Base-by-base conservation (phyloP, 2,113 vertebrate species). In the Lethenteron reissneri region DNA sequence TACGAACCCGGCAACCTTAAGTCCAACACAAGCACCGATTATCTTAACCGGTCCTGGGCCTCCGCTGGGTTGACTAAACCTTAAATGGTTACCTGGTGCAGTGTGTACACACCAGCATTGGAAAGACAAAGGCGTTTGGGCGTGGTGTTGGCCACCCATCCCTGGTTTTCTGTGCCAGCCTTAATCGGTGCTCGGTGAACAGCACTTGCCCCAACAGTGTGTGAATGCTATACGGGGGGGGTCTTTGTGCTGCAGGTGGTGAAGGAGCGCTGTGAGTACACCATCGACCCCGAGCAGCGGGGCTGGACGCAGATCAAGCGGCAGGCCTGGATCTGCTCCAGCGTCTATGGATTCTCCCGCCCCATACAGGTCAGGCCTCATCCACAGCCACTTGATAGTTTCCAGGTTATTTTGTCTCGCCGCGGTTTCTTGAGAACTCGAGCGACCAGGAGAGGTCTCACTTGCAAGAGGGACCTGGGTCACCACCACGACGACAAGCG, bases 291-390 rank as follows among this genome's bases (percentile, higher is more conserved):
- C 12, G 82, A 82, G 60, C 78, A 78, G 56, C 77, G 81, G 0
- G 58, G 72, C 12, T 76, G 75, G 76, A 85, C 84, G 5, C 79
- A 69, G 12, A 72, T 85, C 19, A 82, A 74, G 64, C 79, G 84
- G 15, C 83, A 85, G 72, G 84, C 83, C 1, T 85, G 84, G 84
- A 83, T 86, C 72, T 81, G 82, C 10, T 86, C 84, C 9, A 75
- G 77, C 11, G 77, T 86, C 60, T 86, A 81, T 13, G 84, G 84
- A 12, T 80, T 85, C 74, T 85, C 84, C 74, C 79, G 82, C 76
- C 81, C 84, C 8, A 85, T 86, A 70, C 84, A 86, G 83, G 84
- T 84, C 78, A 71, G 64, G n/a, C n/a, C 64, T 17, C 25, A 68
- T 9, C 41, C 41, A 41, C 41, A 41, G 41, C 41, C 41, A 41